phyloP scores from a whole-genome alignment of 2,797 vertebrate genomes.

The Centropyge bicolor region DNA sequence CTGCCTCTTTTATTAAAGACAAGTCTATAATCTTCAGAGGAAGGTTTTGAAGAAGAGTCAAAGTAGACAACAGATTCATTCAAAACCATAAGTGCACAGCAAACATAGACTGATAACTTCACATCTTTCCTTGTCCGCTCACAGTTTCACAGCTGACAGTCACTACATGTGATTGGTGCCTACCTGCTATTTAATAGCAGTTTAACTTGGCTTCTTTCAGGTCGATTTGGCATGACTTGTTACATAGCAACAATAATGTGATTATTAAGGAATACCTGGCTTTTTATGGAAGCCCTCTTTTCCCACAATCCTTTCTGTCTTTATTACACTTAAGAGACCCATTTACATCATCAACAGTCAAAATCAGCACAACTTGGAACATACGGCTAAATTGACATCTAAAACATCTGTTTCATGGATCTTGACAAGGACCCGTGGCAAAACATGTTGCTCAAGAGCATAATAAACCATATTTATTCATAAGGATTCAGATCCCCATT shows the following conservation, averaged over 20 bases:
- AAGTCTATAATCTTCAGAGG: too few relatives aligned
- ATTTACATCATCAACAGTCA: neutral
- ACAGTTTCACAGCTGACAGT: neutral
- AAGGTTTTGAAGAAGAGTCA: too few relatives aligned
- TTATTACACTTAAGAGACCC: neutral
- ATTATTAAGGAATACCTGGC: neutral
- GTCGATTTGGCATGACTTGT: neutral
- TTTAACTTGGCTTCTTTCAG: neutral
- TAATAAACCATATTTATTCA: conserved; percentile 11
- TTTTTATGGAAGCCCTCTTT: neutral
- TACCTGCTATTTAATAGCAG: neutral
- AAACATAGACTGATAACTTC: too few relatives aligned
- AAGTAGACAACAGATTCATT: too few relatives aligned
- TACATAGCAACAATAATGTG: neutral
- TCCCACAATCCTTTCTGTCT: neutral
- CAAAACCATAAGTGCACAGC: too few relatives aligned
- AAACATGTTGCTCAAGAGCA: conserved; percentile 20
- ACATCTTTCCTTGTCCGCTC: neutral
- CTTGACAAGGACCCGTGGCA: conserved; percentile 26
- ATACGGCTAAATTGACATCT: conserved; percentile 16
- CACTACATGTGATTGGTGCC: neutral
- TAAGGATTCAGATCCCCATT: conserved; percentile 34
- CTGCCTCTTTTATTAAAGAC: too few relatives aligned
- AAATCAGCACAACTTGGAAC: neutral
- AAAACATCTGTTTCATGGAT: conserved; percentile 27